A percentile compares a stretch with the other conserved stretches of the same genome.
Evolutionary conservation across 2,888 invertebrate species (phyloP).

Genomic region (Enoplolaimus lenunculus): DNA sequence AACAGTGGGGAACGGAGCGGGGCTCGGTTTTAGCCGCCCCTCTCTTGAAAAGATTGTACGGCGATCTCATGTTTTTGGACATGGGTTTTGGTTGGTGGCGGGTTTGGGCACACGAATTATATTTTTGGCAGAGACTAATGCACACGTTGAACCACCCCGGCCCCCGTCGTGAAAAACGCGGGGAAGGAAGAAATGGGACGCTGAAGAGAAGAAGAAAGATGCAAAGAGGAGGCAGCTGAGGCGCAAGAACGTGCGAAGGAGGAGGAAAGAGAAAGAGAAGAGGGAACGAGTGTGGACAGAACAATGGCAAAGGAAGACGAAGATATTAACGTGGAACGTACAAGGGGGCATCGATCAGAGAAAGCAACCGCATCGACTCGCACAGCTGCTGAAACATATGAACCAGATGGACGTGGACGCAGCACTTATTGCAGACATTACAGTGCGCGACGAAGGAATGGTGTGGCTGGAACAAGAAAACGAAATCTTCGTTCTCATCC

Average conservation of each 20-base stretch:
- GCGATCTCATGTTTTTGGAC: not conserved
- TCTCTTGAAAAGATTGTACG: not conserved
- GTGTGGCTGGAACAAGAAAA: not conserved
- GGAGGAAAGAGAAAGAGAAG: not conserved
- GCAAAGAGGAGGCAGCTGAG: not conserved
- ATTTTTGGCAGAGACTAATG: not conserved
- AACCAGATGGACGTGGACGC: not conserved
- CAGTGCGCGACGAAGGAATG: not conserved
- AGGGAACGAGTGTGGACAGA: not conserved
- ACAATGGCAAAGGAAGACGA: not conserved
- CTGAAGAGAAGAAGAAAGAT: not conserved
- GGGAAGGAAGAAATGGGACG: not conserved
- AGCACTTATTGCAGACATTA: not conserved
- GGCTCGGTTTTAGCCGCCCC: not conserved
- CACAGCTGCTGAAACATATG: not conserved
- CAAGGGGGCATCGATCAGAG: constrained; percentile 1
- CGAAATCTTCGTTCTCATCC: not conserved
- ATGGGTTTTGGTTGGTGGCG: not conserved
- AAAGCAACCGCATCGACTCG: not conserved
- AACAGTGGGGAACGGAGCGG: not conserved
- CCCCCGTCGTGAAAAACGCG: not conserved
- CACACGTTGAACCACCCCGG: not conserved
- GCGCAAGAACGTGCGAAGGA: not conserved
- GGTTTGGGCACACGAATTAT: not conserved
- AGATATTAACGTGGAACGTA: constrained; percentile 3